Conservation (phyloP, 2,888 invertebrate species). For the Diaperis boleti region DNA sequence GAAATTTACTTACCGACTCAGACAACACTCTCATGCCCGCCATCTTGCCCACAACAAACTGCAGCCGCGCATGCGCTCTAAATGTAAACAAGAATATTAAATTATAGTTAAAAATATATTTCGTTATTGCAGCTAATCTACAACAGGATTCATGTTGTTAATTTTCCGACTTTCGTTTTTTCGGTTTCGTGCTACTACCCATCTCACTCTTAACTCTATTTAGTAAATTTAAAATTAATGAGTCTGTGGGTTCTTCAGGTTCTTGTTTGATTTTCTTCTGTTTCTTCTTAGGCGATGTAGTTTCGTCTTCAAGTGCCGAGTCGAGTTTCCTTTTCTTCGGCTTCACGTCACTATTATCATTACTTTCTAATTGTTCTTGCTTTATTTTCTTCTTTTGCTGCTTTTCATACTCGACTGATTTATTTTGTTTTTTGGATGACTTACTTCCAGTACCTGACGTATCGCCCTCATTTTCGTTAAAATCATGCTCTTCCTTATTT, state of each 20-base stretch:
- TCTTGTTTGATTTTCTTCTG: constrained; percentile 30
- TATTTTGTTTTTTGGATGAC: background rate
- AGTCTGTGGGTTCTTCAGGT: constrained; percentile 16
- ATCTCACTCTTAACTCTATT: constrained; percentile 23
- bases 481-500: constrained; percentile 9
- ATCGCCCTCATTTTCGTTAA: background rate
- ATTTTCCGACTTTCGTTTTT: constrained; percentile 8
- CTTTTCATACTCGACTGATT: background rate
- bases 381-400: background rate
- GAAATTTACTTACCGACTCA: constrained; percentile 59
- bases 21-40: constrained; percentile 59
- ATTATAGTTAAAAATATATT: constrained; percentile 18
- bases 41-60: constrained; percentile 61
- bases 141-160: background rate
- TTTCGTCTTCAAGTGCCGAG: constrained; percentile 1
- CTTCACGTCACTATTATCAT: too few species aligned
- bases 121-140: background rate
- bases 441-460: background rate
- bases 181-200: constrained; percentile 9
- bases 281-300: constrained; percentile 22
- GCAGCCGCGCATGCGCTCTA: constrained; percentile 41
- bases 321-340: background rate
- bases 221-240: constrained; percentile 16
- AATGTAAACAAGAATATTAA: constrained; percentile 29
- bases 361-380: background rate